phyloP scores from a whole-genome alignment of 1,140 invertebrate species.

The Mya arenaria region DNA sequence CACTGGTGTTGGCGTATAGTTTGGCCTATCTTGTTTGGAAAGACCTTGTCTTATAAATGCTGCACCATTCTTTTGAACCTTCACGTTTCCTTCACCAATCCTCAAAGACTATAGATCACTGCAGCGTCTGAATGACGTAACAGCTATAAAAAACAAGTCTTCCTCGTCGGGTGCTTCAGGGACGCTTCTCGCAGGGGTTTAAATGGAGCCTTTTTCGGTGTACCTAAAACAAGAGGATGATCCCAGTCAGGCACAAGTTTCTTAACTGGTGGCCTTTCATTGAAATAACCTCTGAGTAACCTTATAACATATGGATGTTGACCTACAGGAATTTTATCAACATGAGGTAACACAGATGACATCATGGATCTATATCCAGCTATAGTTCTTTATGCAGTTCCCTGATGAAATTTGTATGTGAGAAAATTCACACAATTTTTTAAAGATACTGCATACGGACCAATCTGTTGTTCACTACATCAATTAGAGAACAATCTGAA shows the following conservation, averaged over 20 bases:
- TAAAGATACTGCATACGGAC: neutral
- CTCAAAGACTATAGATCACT: neutral
- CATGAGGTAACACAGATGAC: neutral
- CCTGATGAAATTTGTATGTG: neutral
- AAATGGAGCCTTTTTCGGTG: slow-evolving; percentile 41
- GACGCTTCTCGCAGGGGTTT: slow-evolving; percentile 24
- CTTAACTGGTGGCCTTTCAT: slow-evolving; percentile 27
- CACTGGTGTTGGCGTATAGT: neutral
- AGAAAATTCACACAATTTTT: neutral
- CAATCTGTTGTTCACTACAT: slow-evolving; percentile 15
- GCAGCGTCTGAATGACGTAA: neutral
- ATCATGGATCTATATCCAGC: slow-evolving; percentile 22
- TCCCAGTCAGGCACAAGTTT: slow-evolving; percentile 53
- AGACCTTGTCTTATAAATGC: slow-evolving; percentile 1
- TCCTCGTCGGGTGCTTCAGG: slow-evolving; percentile 42
- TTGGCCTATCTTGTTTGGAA: neutral
- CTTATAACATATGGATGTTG: slow-evolving; percentile 26
- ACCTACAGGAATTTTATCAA: neutral
- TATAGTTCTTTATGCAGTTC: slow-evolving; percentile 23
- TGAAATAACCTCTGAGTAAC: slow-evolving; percentile 3
- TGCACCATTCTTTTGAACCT: neutral
- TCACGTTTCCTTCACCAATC: neutral
- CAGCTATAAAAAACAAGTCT: slow-evolving; percentile 32
- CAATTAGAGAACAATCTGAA: neutral
- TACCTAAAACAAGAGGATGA: slow-evolving; percentile 33